Base-by-base conservation (phyloP, 1,140 invertebrate species). In the Augochlora pura region DNA sequence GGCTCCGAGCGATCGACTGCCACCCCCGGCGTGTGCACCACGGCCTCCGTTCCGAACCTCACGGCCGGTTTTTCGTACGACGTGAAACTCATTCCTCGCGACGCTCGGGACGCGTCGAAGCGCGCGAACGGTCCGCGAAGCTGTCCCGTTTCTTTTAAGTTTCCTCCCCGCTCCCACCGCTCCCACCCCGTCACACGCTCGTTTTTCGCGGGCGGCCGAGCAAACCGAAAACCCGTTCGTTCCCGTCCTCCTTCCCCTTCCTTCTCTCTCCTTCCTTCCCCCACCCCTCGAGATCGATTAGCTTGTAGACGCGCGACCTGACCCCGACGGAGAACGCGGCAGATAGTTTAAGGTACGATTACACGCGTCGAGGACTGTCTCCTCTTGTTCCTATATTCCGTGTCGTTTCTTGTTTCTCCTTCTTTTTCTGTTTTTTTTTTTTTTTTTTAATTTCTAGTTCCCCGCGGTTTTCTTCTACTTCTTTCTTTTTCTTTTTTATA, bases 361-460 rank as follows among this genome's bases (percentile, higher is more conserved):
- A 54, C 21, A 62, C 38, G 54, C 38, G 54, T 27, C 59, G 76
- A 78, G 76, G 59, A 72, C 60, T 78, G 60, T 70, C 49, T 52
- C 68, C 76, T 72, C 59, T 72, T 78, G 76, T 78, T 78, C 76
- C 76, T 78, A 78, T 78, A 78, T 78, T 72, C 23, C 68, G 60
- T 72, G 52, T 78, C 76, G 67, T 52, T 75, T 65, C 38, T 14
- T 32, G n/a, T 21, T 25, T 38, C 21, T n/a, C 21, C 9, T 21
- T 57, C 9, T 57, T 27, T n/a, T 5, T 49, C 10, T 14, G 12
- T 38, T 12, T 39, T 14, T 18, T 18, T 49, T 1, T 52, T 7
- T 16, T 7, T 18, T 21, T 21, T 21, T 52, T 7, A 6, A 6
- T 21, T 46, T 7, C 0, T 12, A 10, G 9, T 12, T 12, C 42